Evolutionary conservation across 2,113 vertebrate genomes (phyloP).

Genomic region (Mandrillus leucophaeus): DNA sequence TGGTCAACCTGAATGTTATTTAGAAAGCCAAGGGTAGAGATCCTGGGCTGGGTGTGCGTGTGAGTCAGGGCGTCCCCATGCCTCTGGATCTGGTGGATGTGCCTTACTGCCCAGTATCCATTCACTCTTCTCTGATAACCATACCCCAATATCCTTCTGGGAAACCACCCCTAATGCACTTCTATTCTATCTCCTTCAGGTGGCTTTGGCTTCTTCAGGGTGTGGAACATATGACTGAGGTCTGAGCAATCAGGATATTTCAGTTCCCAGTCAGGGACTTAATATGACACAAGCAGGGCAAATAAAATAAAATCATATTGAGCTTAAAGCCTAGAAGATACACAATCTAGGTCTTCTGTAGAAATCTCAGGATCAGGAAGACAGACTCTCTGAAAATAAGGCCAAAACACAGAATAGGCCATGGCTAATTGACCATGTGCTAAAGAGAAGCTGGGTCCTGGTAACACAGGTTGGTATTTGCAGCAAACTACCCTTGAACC

Average conservation of each 20-base stretch:
- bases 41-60: background rate
- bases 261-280: background rate
- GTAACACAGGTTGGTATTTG: background rate
- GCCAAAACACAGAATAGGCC: background rate
- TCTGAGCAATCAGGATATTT: background rate
- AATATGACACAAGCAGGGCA: background rate
- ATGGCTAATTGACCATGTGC: background rate
- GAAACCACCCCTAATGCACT: background rate
- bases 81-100: background rate
- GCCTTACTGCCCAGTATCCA: background rate
- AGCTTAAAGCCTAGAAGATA: background rate
- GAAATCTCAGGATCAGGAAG: background rate
- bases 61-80: background rate
- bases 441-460: background rate
- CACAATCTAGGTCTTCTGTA: slow-evolving; percentile 6
- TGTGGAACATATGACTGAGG: slow-evolving; percentile 11
- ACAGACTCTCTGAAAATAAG: slow-evolving; percentile 42
- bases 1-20: background rate
- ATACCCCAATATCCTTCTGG: background rate
- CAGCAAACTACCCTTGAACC: background rate
- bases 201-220: background rate
- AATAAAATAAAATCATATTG: slow-evolving; percentile 19
- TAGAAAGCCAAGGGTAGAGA: background rate
- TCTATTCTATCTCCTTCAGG: background rate
- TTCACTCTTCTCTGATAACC: background rate